Evolutionary conservation across 2,888 invertebrate genomes (phyloP).

Genomic region (Ornithoptera priamus): DNA sequence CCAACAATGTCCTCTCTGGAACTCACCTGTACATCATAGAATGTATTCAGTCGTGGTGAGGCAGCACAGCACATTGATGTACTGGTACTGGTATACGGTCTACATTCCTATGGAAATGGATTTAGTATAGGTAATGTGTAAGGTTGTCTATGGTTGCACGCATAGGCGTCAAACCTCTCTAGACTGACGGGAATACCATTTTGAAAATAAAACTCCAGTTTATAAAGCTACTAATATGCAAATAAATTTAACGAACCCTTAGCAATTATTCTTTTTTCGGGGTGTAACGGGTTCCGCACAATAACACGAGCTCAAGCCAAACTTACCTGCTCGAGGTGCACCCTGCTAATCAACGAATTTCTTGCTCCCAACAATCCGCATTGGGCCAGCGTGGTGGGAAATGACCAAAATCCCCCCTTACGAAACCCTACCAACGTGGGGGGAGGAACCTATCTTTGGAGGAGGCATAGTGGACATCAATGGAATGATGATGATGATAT

Average conservation of each 20-base stretch:
- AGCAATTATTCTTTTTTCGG: neutral
- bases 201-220: conserved; percentile 54
- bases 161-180: conserved; percentile 48
- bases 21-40: conserved; percentile 29
- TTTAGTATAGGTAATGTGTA: conserved; percentile 12
- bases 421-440: too few relatives aligned
- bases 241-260: neutral
- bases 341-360: too few relatives aligned
- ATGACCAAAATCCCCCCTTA: too few relatives aligned
- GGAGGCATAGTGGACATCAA: too few relatives aligned
- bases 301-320: too few relatives aligned
- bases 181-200: conserved; percentile 49
- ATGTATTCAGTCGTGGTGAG: neutral
- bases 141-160: conserved; percentile 38
- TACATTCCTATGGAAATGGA: conserved; percentile 22
- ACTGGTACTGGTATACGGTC: conserved; percentile 15
- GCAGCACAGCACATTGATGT: neutral
- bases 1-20: conserved; percentile 36
- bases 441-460: too few relatives aligned
- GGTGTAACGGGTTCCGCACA: too few relatives aligned
- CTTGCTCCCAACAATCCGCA: too few relatives aligned
- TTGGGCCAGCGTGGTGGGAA: too few relatives aligned
- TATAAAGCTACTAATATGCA: conserved; percentile 39
- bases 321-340: too few relatives aligned
- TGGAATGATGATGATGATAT: too few relatives aligned